Percentiles rank a stretch among this genome's conserved stretches.
phyloP scores from a whole-genome alignment of 2,113 vertebrate genomes.

The Campylorhamphus procurvoides region DNA sequence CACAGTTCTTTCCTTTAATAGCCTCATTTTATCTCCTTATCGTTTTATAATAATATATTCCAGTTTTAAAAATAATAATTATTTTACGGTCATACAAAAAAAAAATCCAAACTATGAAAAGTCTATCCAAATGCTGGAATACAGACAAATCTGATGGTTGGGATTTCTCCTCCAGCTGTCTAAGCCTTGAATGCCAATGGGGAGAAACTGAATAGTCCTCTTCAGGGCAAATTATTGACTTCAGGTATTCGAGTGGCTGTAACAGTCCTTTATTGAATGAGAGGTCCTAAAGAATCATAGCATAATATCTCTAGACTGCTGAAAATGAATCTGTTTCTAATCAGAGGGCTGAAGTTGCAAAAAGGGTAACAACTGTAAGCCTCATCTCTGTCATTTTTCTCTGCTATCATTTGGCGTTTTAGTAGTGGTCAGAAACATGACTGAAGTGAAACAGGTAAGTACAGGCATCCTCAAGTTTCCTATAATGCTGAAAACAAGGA shows the following conservation, averaged over 20 bases:
- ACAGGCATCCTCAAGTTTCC: background rate
- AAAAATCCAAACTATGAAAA: no score
- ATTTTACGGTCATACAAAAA: background rate
- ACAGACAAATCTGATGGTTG: background rate
- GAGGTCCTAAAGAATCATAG: background rate
- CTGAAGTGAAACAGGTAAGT: background rate
- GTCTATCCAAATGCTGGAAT: background rate
- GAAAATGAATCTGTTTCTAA: background rate
- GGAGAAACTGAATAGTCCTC: background rate
- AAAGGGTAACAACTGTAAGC: background rate
- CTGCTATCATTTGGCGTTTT: background rate
- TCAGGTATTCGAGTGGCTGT: background rate
- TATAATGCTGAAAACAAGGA: background rate
- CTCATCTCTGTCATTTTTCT: background rate
- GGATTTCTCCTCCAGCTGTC: background rate
- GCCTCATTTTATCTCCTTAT: background rate
- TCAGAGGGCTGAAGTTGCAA: background rate
- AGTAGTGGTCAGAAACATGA: background rate
- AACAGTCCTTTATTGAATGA: background rate
- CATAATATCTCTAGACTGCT: background rate
- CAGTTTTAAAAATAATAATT: background rate
- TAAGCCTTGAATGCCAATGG: background rate
- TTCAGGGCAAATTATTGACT: background rate
- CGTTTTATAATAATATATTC: background rate
- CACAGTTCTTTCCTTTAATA: background rate